Percentiles rank a stretch among this genome's conserved stretches.
Conservation (phyloP, 2,888 invertebrate species). For the Endotricha flammealis region DNA sequence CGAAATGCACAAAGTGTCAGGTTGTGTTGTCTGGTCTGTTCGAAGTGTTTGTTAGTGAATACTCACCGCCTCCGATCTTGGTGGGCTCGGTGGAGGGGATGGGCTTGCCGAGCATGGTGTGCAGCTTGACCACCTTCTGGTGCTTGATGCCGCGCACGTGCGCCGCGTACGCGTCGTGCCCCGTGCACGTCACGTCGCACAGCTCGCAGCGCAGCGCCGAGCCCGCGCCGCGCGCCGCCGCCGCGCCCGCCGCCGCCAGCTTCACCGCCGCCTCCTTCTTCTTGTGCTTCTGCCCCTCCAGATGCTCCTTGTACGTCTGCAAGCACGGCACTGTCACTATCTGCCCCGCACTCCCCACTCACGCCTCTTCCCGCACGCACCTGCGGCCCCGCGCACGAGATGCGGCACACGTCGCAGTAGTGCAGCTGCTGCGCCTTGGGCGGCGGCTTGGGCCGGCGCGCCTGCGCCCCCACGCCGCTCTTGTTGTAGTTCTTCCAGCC, state of each 20-base stretch:
- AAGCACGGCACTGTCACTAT: background rate
- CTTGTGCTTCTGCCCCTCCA: conserved; percentile 99
- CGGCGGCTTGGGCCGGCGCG: conserved; percentile 86
- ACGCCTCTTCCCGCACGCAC: conserved; percentile 50
- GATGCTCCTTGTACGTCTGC: conserved; percentile 86
- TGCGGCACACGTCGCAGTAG: conserved; percentile 99
- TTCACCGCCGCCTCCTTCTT: conserved; percentile 92
- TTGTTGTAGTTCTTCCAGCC: conserved; percentile 71
- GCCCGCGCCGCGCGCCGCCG: conserved; percentile 45
- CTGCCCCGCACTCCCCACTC: background rate
- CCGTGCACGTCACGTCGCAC: conserved; percentile 99
- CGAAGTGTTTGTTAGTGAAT: background rate
- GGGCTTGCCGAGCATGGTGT: conserved; percentile 97
- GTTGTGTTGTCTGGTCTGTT: background rate
- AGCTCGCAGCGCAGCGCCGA: conserved; percentile 92
- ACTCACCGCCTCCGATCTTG: conserved; percentile 79
- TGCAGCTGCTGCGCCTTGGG: conserved; percentile 96
- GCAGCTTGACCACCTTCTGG: conserved; percentile 97
- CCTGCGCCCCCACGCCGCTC: conserved; percentile 73
- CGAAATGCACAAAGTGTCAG: background rate
- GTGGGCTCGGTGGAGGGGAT: conserved; percentile 97
- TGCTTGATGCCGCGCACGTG: conserved; percentile 99
- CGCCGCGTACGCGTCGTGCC: conserved; percentile 98
- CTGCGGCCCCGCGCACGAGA: conserved; percentile 97
- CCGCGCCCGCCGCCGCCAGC: conserved; percentile 80